Evolutionary conservation across 2,113 vertebrate genomes (phyloP), one percentile per base, ranked within the genome.

Genomic region (Brachypteracias leptosomus): DNA sequence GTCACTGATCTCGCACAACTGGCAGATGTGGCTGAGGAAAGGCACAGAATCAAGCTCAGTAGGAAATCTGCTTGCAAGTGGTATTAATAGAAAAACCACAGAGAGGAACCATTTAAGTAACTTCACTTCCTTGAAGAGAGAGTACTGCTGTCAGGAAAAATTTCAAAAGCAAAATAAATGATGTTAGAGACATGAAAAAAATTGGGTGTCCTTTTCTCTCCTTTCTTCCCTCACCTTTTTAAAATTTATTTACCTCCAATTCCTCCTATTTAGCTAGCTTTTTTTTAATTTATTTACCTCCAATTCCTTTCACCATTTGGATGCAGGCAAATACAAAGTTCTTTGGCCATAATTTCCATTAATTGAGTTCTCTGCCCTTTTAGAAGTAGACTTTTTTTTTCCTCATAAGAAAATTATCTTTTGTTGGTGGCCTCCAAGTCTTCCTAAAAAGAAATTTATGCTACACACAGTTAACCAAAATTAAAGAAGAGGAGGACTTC

Each of bases 51-150:
- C 78, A 65, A 79, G 83, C 92, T 92, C 84, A 29, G 94, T 55
- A 81, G 95, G 85, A 90, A 97, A 86, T 89, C 95, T 91, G 87
- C 91, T 95, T 94, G 92, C 83, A 91, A 92, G 75, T 46, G 93
- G 73, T 96, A 94, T 95, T 96, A 96, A 96, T 93, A 97, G 91
- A 89, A 96, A 85, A 95, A 92, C 31, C 90, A 85, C 89, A 92
- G 25, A 90, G 40, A 77, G 93, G 85, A 83, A 67, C 31, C 72
- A 70, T 59, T 71, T 76, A 76, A 96, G 83, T 92, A 79, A 73
- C 90, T 94, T 93, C 42, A 10, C 61, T 91, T 95, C 61, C 68
- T 75, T 36, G 38, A 92, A 77, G 65, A 93, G 42, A 38, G 35
- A 87, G 49, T 15, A 9, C 28, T 46, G 26, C 4, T 28, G 47